Evolutionary conservation across 2,113 vertebrate genomes (phyloP).

Genomic region (Atrichornis clamosus): DNA sequence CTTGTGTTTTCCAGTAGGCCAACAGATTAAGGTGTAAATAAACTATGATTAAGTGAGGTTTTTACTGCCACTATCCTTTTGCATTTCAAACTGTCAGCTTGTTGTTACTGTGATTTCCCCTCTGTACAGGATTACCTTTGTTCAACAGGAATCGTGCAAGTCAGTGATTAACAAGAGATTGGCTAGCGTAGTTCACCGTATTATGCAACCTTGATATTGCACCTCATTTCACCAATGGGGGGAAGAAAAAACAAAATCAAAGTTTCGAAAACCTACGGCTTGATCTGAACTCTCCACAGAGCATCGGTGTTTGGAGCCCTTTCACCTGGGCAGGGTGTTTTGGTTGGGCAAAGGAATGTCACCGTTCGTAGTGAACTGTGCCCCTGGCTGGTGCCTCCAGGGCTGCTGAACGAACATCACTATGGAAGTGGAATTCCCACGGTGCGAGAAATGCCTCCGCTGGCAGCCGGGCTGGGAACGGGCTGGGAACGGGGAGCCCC

Average conservation of each 20-base stretch:
- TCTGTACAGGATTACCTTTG: conserved; percentile 31
- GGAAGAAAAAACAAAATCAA: too few relatives aligned
- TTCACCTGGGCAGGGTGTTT: neutral
- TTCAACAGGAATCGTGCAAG: neutral
- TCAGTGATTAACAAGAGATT: neutral
- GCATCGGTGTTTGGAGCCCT: neutral
- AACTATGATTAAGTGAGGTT: neutral
- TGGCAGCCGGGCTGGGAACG: fast-evolving
- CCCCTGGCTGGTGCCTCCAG: too few relatives aligned
- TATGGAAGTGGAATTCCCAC: fast-evolving
- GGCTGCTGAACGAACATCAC: neutral
- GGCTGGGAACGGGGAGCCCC: fast-evolving
- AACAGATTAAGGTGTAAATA: neutral
- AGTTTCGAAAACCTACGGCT: neutral
- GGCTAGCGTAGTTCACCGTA: neutral
- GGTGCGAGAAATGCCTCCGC: neutral
- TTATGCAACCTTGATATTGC: neutral
- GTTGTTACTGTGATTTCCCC: neutral
- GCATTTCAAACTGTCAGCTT: neutral
- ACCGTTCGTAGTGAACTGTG: neutral
- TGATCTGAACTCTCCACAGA: neutral
- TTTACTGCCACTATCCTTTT: neutral
- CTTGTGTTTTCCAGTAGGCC: neutral
- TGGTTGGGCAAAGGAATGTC: neutral
- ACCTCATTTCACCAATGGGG: neutral